These are phyloP conservation scores for Danaus plexippus DNA, from an alignment of 1,140 invertebrate species.

Conservation along the genomic window DNA sequence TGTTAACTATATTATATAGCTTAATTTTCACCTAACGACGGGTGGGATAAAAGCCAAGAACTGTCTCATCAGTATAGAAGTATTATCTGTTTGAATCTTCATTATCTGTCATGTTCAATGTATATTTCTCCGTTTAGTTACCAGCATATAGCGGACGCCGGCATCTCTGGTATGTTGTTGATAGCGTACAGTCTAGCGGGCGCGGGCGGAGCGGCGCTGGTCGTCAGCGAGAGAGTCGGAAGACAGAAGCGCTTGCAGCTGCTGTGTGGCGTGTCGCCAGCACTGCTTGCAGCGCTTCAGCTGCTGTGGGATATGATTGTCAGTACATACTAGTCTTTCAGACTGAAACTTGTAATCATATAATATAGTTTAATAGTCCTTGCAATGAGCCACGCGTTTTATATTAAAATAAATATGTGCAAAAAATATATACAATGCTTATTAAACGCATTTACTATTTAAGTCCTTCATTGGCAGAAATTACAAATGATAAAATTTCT, in stretches of 20 bases:
- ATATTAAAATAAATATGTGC: no score
- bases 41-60: no score
- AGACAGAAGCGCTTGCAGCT: conserved; percentile 77
- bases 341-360: neutral
- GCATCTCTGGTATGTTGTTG: conserved; percentile 75
- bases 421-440: no score
- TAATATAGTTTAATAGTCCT: conserved; percentile 8
- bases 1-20: no score
- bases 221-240: conserved; percentile 72
- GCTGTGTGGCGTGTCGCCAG: conserved; percentile 73
- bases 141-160: conserved; percentile 78
- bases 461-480: no score
- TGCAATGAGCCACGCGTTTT: no score
- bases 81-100: no score
- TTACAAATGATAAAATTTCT: no score
- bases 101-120: no score
- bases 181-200: conserved; percentile 75
- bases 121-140: conserved; percentile 49
- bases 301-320: conserved; percentile 76
- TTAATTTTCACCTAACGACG: no score
- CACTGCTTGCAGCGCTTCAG: conserved; percentile 73
- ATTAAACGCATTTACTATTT: no score
- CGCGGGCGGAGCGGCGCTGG: conserved; percentile 73
- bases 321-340: conserved; percentile 22
- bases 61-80: conserved; percentile 3